Percentiles rank a stretch among this genome's conserved stretches.
phyloP scores from a whole-genome alignment of 1,140 invertebrate species.

The Apis cerana region DNA sequence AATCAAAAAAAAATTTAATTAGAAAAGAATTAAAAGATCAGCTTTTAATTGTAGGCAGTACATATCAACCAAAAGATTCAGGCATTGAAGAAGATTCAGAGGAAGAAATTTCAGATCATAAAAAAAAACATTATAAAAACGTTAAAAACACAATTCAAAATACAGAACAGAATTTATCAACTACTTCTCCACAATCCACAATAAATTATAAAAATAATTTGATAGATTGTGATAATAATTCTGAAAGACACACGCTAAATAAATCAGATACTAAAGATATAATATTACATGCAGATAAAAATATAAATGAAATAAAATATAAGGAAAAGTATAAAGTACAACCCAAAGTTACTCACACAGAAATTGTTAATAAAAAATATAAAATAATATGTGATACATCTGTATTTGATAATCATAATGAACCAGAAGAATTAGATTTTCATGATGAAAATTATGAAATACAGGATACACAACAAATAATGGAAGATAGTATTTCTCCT shows the following conservation, averaged over 20 bases:
- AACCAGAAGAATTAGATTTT: not conserved
- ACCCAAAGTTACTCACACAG: conserved; percentile 25
- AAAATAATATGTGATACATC: conserved; percentile 8
- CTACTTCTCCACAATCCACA: not conserved
- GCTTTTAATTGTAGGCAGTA: not conserved
- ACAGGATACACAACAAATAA: not conserved
- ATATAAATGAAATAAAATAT: not conserved
- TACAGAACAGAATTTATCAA: not conserved
- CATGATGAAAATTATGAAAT: not conserved
- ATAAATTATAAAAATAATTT: not conserved
- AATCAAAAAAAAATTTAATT: not conserved
- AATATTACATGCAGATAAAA: not conserved
- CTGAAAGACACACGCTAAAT: not conserved
- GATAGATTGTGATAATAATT: not conserved
- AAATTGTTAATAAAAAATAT: conserved; percentile 26
- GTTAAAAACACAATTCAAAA: not conserved
- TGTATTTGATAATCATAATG: not conserved
- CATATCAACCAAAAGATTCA: conserved; percentile 32
- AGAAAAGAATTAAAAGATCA: too few species aligned
- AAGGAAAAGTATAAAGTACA: not conserved
- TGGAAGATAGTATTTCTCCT: not conserved
- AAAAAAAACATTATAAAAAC: not conserved
- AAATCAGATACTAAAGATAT: not conserved
- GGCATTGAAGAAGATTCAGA: conserved; percentile 38
- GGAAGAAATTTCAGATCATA: conserved; percentile 16